These are phyloP conservation scores for Hipposideros armiger DNA, from an alignment of 2,113 vertebrate genomes.

Conservation along the genomic window DNA sequence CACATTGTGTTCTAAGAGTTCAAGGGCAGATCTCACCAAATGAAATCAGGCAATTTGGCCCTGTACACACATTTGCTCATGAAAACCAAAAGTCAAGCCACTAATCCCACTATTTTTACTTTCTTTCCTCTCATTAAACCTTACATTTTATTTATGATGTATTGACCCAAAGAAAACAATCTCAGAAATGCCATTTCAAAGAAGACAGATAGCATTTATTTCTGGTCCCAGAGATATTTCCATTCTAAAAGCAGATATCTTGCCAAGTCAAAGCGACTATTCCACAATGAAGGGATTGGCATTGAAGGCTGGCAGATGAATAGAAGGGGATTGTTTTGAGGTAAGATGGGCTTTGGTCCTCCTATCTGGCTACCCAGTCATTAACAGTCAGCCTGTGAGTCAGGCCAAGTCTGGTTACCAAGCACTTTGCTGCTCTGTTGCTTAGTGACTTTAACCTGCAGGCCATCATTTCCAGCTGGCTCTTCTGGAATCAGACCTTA, in stretches of 20 bases:
- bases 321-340: not conserved
- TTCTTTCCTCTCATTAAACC: conserved; percentile 37
- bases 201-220: conserved; percentile 10
- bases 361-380: not conserved
- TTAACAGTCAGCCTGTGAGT: conserved; percentile 50
- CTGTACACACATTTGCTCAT: not conserved
- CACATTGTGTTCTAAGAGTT: not conserved
- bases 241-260: conserved; percentile 1
- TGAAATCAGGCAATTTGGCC: not conserved
- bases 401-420: conserved; percentile 73
- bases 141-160: not conserved
- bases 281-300: not conserved
- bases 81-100: not conserved
- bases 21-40: not conserved
- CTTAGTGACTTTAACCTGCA: conserved; percentile 72
- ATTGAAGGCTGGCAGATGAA: not conserved
- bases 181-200: conserved; percentile 27
- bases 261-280: not conserved
- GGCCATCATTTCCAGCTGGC: conserved; percentile 74
- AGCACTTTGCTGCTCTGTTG: conserved; percentile 71
- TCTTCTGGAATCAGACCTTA: conserved; percentile 66
- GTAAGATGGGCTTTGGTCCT: not conserved
- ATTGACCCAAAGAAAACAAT: not conserved
- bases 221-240: conserved; percentile 7
- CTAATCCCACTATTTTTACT: not conserved